Percentiles rank a stretch among this genome's conserved stretches.
Conservation (phyloP, 2,797 vertebrate genomes). For the Ctenosaura bakeri region DNA sequence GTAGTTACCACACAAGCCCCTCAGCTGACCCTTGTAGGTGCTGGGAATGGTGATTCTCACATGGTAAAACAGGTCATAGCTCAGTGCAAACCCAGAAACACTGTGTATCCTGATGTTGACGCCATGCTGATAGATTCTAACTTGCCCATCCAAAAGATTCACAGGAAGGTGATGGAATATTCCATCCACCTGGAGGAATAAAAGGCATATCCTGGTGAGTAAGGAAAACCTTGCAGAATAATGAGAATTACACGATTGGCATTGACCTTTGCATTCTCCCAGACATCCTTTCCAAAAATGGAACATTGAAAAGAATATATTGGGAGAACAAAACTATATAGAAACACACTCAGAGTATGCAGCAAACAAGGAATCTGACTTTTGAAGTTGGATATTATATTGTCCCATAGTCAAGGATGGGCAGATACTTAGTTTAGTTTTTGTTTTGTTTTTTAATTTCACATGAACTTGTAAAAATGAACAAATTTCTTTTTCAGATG, state of each 20-base stretch:
- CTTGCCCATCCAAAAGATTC: constrained; percentile 31
- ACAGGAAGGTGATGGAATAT: constrained; percentile 43
- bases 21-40: constrained; percentile 17
- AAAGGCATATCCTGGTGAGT: not conserved
- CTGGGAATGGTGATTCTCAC: constrained; percentile 54
- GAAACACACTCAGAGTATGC: no score
- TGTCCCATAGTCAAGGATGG: no score
- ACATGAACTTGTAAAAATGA: no score
- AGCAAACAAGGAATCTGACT: no score
- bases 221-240: not conserved
- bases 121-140: constrained; percentile 52
- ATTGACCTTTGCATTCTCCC: not conserved
- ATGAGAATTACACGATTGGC: not conserved
- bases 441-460: no score
- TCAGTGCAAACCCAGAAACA: constrained; percentile 46
- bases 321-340: no score
- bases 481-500: no score
- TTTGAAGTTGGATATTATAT: no score
- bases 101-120: constrained; percentile 24
- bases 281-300: no score
- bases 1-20: constrained; percentile 62
- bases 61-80: constrained; percentile 45
- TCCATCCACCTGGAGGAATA: constrained; percentile 49
- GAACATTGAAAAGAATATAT: no score
- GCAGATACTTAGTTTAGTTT: no score